phyloP scores from a whole-genome alignment of 2,113 vertebrate genomes.

The Melanocharis versteri region DNA sequence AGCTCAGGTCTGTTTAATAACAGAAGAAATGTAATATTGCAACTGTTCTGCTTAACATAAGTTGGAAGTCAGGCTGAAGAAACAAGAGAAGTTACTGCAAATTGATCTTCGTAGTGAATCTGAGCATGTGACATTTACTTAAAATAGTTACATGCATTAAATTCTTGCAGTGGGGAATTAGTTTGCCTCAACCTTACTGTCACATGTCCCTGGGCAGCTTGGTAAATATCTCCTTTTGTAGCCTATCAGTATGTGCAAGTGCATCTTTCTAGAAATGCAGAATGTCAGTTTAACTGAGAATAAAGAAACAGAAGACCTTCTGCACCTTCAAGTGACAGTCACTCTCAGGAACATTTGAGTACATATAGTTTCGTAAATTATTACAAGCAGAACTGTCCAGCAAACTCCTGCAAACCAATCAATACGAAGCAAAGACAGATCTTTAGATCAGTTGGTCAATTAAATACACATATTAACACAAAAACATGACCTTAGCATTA shows the following conservation, averaged over 20 bases:
- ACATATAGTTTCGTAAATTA: background rate
- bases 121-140: constrained; percentile 32
- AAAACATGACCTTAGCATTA: background rate
- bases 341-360: background rate
- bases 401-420: background rate
- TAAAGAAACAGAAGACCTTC: background rate
- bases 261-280: background rate
- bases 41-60: background rate
- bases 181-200: background rate
- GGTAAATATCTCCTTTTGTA: background rate
- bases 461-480: background rate
- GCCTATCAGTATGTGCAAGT: background rate
- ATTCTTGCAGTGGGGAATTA: background rate
- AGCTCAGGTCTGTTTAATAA: background rate
- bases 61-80: background rate
- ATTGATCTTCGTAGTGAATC: background rate
- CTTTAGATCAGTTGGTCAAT: background rate
- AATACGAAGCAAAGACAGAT: background rate
- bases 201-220: background rate
- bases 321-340: background rate
- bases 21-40: background rate
- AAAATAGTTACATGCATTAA: constrained; percentile 32
- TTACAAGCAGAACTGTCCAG: background rate
- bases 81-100: constrained; percentile 31
- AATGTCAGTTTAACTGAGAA: background rate